These are phyloP conservation scores for Dendropsophus ebraccatus DNA, from an alignment of 2,113 vertebrate genomes.

Conservation along the genomic window DNA sequence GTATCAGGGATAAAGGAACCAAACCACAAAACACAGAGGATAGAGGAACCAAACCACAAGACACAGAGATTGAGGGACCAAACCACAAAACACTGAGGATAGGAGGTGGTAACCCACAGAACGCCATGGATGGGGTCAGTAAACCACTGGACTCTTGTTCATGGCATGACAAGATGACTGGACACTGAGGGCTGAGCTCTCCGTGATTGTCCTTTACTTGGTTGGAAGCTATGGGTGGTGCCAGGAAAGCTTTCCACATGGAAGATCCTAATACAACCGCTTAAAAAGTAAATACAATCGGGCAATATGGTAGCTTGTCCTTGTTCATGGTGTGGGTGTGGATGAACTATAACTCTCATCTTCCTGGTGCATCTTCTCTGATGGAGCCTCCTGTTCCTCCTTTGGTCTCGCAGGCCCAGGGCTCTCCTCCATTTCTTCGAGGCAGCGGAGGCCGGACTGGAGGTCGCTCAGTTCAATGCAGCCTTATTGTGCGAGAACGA, in stretches of 20 bases:
- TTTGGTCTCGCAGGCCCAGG: slow-evolving; percentile 65
- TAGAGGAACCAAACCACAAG: neutral
- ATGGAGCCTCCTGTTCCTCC: neutral
- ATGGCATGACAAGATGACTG: too few relatives aligned
- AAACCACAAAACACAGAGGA: neutral
- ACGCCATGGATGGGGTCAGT: neutral
- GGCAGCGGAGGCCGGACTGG: slow-evolving; percentile 75
- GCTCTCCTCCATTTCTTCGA: slow-evolving; percentile 74
- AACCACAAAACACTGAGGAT: neutral
- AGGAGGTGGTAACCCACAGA: neutral
- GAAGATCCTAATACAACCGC: too few relatives aligned
- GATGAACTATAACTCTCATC: neutral
- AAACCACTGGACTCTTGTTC: too few relatives aligned
- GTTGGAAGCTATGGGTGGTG: too few relatives aligned
- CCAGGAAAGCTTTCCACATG: too few relatives aligned
- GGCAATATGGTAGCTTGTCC: too few relatives aligned
- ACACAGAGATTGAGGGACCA: neutral
- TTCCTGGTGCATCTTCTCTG: neutral
- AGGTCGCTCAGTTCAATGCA: slow-evolving; percentile 76
- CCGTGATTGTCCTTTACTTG: too few relatives aligned
- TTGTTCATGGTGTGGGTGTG: too few relatives aligned
- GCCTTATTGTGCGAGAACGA: slow-evolving; percentile 77
- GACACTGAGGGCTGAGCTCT: too few relatives aligned
- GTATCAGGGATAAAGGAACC: neutral
- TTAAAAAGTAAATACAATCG: too few relatives aligned